Base-by-base conservation (phyloP, 2,113 vertebrate genomes). In the Acanthochromis polyacanthus region DNA sequence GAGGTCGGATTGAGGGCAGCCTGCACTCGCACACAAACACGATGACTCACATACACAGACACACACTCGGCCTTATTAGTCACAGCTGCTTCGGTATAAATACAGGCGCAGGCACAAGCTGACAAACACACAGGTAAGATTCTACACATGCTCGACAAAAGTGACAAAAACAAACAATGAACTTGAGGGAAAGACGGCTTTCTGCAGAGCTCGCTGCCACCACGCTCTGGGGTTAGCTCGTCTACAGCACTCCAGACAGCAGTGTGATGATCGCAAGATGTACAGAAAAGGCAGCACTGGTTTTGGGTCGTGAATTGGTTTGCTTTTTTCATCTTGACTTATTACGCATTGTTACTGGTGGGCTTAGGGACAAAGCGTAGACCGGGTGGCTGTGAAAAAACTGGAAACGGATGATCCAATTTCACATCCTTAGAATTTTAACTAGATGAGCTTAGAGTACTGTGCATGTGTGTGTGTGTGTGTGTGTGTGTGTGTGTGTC, bases 341-440 rank as follows among this genome's bases (percentile, higher is more conserved):
- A 11, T 59, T 14, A 15, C 64, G 61, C 69, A 28, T 84, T 83
- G 43, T 83, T 79, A 53, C 36, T 10, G 4, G 28, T 22, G 65
- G 52, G 32, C 75, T 83, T 55, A 53, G 53, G 10, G 23, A 68
- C 59, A 46, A 65, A 85, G 22, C 50, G 17, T 62, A 16, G 53
- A 84, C 64, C n/a, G 48, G 55, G 52, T 65, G 76, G 70, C 73
- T 3, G 0, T 89, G 38, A 62, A 80, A 71, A 81, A 67, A 53
- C 1, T 64, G 48, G 66, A 81, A 84, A 81, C 15, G 16, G 45
- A 84, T 85, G 77, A 87, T 85, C 71, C 69, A 36, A 80, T 90
- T 90, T 92, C 61, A 86, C 73, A 76, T 86, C 48, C 68, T 79
- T 75, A 62, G 69, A 84, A 84, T 83, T 90, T 78, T 81, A 80